A percentile compares a stretch with the other conserved stretches of the same genome.
Evolutionary conservation across 1,140 invertebrate genomes (phyloP).

Genomic region (Drosophila neocordata): DNA sequence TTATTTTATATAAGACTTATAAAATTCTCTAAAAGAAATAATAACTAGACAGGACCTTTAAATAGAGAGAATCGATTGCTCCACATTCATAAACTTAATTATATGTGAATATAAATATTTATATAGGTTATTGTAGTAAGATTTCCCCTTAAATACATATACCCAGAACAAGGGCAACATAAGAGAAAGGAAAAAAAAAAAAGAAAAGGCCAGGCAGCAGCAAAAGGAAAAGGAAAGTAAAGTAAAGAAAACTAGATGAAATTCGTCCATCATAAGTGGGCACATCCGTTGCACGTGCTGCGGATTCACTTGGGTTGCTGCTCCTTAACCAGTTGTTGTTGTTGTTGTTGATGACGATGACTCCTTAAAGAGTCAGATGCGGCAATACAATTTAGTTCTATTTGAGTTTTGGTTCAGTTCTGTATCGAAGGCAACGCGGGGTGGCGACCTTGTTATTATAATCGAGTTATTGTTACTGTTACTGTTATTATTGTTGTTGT

Average conservation of each 20-base stretch:
- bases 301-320: slow-evolving; percentile 21
- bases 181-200: not conserved
- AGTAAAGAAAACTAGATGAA: slow-evolving; percentile 6
- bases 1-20: too few relatives aligned
- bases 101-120: not conserved
- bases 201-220: slow-evolving; percentile 4
- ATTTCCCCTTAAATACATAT: not conserved
- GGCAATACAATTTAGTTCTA: slow-evolving; percentile 20
- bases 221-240: not conserved
- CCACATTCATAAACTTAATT: too few relatives aligned
- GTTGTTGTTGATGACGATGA: too few relatives aligned
- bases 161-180: not conserved
- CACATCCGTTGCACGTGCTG: slow-evolving; percentile 51
- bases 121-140: not conserved
- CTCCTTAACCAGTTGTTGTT: slow-evolving; percentile 1
- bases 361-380: not conserved
- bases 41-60: too few relatives aligned
- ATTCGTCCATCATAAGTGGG: slow-evolving; percentile 41
- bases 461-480: slow-evolving; percentile 66
- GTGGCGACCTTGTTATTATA: slow-evolving; percentile 62
- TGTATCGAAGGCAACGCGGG: slow-evolving; percentile 32
- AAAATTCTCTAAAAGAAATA: too few relatives aligned
- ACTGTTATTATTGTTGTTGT: slow-evolving; percentile 29
- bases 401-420: not conserved
- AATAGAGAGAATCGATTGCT: too few relatives aligned